phyloP scores from a whole-genome alignment of 2,888 invertebrate species.

The Drosophila antonietae region DNA sequence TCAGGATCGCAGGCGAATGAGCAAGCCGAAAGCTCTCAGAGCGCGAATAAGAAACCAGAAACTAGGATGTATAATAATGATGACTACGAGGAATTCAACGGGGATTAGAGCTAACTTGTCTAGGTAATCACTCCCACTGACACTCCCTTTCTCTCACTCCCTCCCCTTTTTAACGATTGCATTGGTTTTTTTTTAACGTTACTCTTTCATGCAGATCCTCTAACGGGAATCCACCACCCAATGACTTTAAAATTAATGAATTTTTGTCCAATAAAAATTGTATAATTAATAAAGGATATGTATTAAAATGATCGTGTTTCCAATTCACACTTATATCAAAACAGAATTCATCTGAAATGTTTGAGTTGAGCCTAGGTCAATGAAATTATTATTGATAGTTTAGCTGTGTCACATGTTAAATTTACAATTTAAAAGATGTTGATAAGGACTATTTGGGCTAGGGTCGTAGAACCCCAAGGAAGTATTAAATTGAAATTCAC shows the following conservation, averaged over 20 bases:
- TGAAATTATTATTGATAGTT: neutral
- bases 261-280: slow-evolving; percentile 18
- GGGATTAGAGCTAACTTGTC: slow-evolving; percentile 9
- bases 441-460: neutral
- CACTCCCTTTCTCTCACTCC: neutral
- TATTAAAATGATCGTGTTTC: neutral
- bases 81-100: slow-evolving; percentile 60
- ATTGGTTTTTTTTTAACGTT: neutral
- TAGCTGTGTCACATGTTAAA: neutral
- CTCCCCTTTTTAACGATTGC: too few relatives aligned
- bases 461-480: neutral
- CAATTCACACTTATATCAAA: neutral
- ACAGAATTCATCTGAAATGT: neutral
- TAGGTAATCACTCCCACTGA: neutral
- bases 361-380: neutral
- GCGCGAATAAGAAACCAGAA: neutral
- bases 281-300: slow-evolving; percentile 20
- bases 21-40: neutral
- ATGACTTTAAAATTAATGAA: slow-evolving; percentile 12
- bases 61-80: neutral
- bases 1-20: slow-evolving; percentile 29
- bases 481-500: neutral
- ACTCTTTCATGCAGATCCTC: slow-evolving; percentile 4
- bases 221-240: neutral
- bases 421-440: too few relatives aligned